Evolutionary conservation across 1,140 invertebrate species (phyloP).

Genomic region (Drosophila athabasca): DNA sequence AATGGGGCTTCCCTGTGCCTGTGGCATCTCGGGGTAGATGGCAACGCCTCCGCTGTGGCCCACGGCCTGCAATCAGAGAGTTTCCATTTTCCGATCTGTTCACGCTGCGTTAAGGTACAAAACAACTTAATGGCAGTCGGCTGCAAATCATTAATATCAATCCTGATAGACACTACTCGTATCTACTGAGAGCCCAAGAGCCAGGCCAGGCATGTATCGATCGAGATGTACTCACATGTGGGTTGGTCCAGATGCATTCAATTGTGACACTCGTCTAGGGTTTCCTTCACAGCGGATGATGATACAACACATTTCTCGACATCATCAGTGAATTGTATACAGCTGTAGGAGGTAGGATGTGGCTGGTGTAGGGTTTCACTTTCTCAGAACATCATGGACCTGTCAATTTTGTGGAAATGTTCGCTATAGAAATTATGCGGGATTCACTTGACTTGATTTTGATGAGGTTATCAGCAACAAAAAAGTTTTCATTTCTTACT

Average conservation of each 20-base stretch:
- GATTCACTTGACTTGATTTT: no score
- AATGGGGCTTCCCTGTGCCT: conserved; percentile 44
- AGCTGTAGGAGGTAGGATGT: background rate
- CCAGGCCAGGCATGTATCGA: conserved; percentile 15
- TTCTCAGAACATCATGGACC: conserved; percentile 26
- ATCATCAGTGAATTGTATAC: conserved; percentile 6
- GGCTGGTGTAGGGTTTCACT: conserved; percentile 9
- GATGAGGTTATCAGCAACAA: no score
- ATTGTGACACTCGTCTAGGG: conserved; percentile 35
- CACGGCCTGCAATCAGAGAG: conserved; percentile 54
- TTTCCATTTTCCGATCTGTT: conserved; percentile 32
- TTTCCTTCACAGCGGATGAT: conserved; percentile 29
- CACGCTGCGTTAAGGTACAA: conserved; percentile 62
- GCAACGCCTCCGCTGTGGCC: conserved; percentile 60
- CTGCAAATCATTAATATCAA: conserved; percentile 76
- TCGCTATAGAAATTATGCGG: no score
- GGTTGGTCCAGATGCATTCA: conserved; percentile 53
- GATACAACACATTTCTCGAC: conserved; percentile 9
- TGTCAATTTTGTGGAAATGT: no score
- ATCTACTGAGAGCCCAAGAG: no score
- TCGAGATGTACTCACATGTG: conserved; percentile 28
- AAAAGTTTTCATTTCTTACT: no score
- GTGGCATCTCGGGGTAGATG: conserved; percentile 51
- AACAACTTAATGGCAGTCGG: conserved; percentile 62
- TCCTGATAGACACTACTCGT: conserved; percentile 36